These are phyloP conservation scores for Pachypeltis micranthus DNA, from an alignment of 1,140 invertebrate species.

Conservation along the genomic window DNA sequence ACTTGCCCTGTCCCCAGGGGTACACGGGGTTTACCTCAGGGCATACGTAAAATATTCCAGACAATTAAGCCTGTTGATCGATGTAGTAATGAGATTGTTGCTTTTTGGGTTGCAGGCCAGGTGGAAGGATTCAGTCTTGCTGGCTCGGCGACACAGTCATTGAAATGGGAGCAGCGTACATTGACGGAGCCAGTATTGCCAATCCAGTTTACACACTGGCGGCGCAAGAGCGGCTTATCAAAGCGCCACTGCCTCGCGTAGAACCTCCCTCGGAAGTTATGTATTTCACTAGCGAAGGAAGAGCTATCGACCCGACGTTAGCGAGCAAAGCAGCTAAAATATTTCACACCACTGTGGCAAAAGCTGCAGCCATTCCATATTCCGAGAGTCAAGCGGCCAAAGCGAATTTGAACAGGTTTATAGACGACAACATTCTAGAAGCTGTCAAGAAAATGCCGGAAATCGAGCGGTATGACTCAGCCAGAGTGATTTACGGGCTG, in stretches of 20 bases:
- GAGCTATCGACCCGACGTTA: constrained; percentile 2
- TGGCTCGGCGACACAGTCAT: constrained; percentile 57
- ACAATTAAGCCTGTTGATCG: too few species aligned
- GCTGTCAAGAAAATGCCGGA: constrained; percentile 53
- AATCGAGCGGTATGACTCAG: constrained; percentile 47
- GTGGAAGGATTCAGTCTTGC: constrained; percentile 60
- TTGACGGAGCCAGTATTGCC: constrained; percentile 48
- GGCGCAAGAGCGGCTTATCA: constrained; percentile 47
- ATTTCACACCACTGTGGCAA: constrained; percentile 49
- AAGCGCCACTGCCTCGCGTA: constrained; percentile 36
- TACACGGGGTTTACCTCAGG: too few species aligned
- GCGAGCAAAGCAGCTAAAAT: constrained; percentile 40
- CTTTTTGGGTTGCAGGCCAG: constrained; percentile 38
- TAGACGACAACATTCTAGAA: constrained; percentile 49
- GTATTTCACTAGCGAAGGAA: constrained; percentile 19
- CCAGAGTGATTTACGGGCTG: constrained; percentile 50
- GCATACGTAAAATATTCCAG: too few species aligned
- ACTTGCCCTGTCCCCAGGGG: too few species aligned
- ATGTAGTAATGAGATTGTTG: too few species aligned
- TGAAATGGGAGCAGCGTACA: constrained; percentile 57
- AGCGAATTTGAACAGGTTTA: constrained; percentile 47
- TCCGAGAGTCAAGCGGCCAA: constrained; percentile 36
- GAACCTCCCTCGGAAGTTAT: constrained; percentile 32
- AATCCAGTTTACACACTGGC: constrained; percentile 54
- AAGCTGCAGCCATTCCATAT: constrained; percentile 36